These are phyloP conservation scores for Drosophila antonietae DNA, from an alignment of 2,888 invertebrate species.

Conservation along the genomic window DNA sequence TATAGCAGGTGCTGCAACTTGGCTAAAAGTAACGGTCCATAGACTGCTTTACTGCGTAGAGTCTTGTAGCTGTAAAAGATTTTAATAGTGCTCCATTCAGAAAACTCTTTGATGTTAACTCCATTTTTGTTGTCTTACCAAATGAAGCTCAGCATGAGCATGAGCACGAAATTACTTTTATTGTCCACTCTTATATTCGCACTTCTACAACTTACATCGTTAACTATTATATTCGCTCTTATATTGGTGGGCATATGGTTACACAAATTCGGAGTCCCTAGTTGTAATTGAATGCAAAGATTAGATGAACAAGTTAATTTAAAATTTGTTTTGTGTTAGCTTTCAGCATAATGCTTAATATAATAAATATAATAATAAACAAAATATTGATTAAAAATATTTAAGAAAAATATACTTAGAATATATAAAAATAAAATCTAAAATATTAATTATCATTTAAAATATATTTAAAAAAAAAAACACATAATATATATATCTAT, in stretches of 20 bases:
- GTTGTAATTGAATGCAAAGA: no score
- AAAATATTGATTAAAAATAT: no score
- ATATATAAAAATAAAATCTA: no score
- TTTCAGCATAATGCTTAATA: no score
- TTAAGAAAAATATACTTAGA: no score
- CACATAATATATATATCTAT: no score
- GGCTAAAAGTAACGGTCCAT: slow-evolving; percentile 13
- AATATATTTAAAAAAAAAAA: no score
- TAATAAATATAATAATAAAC: no score
- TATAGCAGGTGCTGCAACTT: slow-evolving; percentile 32
- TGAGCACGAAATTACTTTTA: neutral
- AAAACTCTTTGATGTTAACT: neutral
- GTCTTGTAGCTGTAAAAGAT: neutral
- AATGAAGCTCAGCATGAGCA: neutral
- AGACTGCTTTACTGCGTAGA: neutral
- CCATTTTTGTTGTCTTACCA: neutral
- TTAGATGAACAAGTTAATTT: no score
- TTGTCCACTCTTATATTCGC: neutral
- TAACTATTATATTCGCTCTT: neutral
- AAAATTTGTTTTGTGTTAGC: no score
- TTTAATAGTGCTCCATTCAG: neutral
- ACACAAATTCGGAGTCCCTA: neutral
- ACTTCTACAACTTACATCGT: neutral
- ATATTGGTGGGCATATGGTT: neutral
- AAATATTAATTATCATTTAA: no score